Conservation (phyloP, 2,888 invertebrate genomes). For the Caradrina clavipalpis region DNA sequence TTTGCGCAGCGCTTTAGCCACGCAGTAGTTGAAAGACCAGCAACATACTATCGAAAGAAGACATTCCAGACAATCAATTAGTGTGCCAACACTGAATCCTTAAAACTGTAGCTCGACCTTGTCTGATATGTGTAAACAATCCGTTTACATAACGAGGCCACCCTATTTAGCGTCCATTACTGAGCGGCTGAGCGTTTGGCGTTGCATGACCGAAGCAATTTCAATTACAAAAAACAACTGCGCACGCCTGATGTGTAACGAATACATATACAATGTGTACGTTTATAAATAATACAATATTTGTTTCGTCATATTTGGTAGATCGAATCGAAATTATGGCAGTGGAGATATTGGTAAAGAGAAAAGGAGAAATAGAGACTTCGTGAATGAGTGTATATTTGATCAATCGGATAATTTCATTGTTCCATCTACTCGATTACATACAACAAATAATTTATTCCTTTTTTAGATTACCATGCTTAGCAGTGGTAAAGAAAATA, state of each 20-base stretch:
- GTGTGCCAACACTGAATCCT: conserved; percentile 49
- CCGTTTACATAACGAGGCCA: conserved; percentile 81
- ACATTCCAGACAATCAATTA: conserved; percentile 32
- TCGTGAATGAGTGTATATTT: not conserved
- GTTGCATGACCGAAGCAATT: conserved; percentile 79
- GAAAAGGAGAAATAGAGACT: not conserved
- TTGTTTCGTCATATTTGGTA: conserved; percentile 28
- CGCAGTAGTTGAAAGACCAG: conserved; percentile 3
- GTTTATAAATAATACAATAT: conserved; percentile 46
- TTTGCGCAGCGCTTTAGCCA: too few species aligned
- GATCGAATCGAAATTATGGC: conserved; percentile 17
- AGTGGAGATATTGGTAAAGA: conserved; percentile 12
- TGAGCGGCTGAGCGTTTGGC: conserved; percentile 62
- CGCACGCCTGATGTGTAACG: conserved; percentile 67
- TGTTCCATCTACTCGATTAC: too few species aligned
- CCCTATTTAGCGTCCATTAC: conserved; percentile 71
- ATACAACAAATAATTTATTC: too few species aligned
- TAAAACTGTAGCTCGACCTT: conserved; percentile 75
- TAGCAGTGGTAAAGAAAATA: too few species aligned
- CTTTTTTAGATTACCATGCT: too few species aligned
- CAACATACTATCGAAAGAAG: conserved; percentile 7
- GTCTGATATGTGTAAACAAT: conserved; percentile 79
- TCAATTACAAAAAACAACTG: conserved; percentile 71
- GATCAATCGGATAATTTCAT: not conserved
- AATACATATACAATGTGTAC: conserved; percentile 59